Base-by-base conservation (phyloP, 2,797 vertebrate species). In the Trachurus trachurus region DNA sequence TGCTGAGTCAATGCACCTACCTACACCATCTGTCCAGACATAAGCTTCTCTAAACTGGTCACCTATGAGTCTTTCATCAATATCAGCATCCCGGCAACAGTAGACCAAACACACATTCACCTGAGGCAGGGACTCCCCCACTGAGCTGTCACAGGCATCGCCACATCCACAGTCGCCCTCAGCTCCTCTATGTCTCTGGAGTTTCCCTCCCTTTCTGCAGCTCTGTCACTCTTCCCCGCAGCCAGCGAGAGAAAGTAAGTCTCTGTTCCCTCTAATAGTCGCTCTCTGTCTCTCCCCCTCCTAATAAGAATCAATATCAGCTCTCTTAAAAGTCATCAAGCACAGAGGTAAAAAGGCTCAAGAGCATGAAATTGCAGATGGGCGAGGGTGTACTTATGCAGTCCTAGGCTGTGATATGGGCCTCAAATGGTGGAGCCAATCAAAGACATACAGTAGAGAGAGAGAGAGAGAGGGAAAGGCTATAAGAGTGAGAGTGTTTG, bases 221-320 rank as follows among this genome's bases (percentile, higher is more conserved):
- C 74, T 64, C 49, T 57, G 65, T 69, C 77, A 62, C 19, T 71
- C 67, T 61, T 44, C 56, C 39, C 73, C 8, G 45, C 74, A 71
- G 74, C 74, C 67, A 29, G 22, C 47, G 21, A 2, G 4, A 52
- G 68, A 13, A 47, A 13, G 70, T 47, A 62, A 52, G 58, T 54
- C 67, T 62, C 69, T 44, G 34, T 50, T 58, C 29, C 76, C 74
- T 72, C 66, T 66, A 66, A 72, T 52, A 56, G 66, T 59, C 66
- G 75, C 74, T 71, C 66, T 60, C 37, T 15, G 45, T 75, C 80
- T 81, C 76, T 87, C 71, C 42, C 69, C 71, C 70, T 63, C 88
- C 83, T 92, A 93, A 94, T 29, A 82, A 74, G 68, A 94, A 94
- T 93, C 90, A 91, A 91, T 90, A 92, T 81, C 84, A n/a, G 65